Evolutionary conservation across 2,797 vertebrate genomes (phyloP).

Genomic region (Diceros bicornis): DNA sequence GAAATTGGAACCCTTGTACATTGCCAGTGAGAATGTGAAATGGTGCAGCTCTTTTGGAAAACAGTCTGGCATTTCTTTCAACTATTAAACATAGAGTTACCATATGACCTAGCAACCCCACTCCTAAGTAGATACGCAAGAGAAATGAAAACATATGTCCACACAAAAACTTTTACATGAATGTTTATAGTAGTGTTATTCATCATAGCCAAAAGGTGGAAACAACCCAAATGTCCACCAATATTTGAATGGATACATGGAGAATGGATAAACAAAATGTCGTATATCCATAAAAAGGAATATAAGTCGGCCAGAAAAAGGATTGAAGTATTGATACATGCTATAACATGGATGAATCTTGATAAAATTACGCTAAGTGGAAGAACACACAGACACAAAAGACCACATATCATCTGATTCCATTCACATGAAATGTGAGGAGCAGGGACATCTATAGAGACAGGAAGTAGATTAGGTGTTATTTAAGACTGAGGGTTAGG

Average conservation of each 20-base stretch:
- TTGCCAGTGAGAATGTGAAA: not conserved
- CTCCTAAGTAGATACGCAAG: not conserved
- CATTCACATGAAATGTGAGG: not conserved
- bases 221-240: not conserved
- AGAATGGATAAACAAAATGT: not conserved
- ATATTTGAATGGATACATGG: not conserved
- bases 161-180: not conserved
- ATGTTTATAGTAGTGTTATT: not conserved
- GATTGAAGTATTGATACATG: not conserved
- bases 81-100: not conserved
- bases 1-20: not conserved
- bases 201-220: not conserved
- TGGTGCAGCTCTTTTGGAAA: not conserved
- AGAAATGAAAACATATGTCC: not conserved
- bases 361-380: not conserved
- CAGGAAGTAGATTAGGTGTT: not conserved
- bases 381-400: not conserved
- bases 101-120: not conserved
- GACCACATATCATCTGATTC: not conserved
- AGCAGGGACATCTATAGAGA: not conserved
- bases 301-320: not conserved
- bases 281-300: not conserved
- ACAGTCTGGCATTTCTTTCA: not conserved
- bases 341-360: not conserved
- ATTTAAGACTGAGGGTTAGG: not conserved